phyloP scores from a whole-genome alignment of 2,113 vertebrate species.

The Otus sunia region DNA sequence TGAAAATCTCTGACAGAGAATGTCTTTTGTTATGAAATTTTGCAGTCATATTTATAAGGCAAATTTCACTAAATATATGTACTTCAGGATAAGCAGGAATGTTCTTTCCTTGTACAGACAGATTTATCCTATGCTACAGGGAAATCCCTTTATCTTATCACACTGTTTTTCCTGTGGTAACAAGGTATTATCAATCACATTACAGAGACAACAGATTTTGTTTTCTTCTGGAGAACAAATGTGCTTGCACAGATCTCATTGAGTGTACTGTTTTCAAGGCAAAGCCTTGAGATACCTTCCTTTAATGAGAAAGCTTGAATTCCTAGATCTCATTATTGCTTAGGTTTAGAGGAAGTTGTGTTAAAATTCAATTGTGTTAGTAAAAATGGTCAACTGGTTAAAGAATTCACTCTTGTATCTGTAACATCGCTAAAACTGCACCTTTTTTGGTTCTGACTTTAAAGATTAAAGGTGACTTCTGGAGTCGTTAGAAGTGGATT shows the following conservation, averaged over 20 bases:
- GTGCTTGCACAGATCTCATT: neutral
- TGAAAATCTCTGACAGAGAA: neutral
- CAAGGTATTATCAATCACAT: neutral
- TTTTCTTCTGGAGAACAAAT: neutral
- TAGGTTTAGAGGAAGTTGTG: neutral
- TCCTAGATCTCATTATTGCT: neutral
- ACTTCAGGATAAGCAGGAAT: neutral
- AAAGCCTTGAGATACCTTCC: neutral
- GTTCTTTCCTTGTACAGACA: neutral
- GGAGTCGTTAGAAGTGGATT: neutral
- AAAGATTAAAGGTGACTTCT: conserved; percentile 7
- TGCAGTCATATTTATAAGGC: neutral
- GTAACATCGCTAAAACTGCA: neutral
- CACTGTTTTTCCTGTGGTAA: neutral
- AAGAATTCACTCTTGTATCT: neutral
- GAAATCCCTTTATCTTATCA: conserved; percentile 2
- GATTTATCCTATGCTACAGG: neutral
- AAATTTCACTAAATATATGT: neutral
- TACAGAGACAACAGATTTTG: neutral
- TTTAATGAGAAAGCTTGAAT: neutral
- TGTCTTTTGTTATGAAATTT: neutral
- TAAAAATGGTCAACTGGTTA: neutral
- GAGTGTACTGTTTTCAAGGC: neutral
- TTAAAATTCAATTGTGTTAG: neutral
- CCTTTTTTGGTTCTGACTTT: neutral